These are phyloP conservation scores for Buteo buteo DNA, from an alignment of 2,113 vertebrate species.

Conservation along the genomic window DNA sequence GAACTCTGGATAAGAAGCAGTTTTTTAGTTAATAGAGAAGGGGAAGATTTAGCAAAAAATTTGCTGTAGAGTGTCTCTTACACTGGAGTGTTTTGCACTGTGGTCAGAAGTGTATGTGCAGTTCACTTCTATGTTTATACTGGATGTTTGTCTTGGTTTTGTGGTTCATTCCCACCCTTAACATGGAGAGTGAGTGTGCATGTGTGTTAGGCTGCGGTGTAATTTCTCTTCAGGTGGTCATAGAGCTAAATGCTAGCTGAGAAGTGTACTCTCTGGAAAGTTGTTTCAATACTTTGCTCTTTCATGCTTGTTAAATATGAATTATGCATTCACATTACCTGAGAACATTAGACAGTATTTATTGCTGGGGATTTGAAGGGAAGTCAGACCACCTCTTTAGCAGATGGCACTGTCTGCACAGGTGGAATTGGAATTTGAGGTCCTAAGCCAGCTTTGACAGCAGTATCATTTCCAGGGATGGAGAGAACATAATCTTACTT, in stretches of 20 bases:
- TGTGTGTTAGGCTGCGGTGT: background rate
- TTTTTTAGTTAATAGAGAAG: background rate
- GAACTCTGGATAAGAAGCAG: background rate
- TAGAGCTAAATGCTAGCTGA: background rate
- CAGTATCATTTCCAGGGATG: background rate
- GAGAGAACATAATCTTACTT: background rate
- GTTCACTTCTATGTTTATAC: background rate
- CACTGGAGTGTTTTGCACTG: background rate
- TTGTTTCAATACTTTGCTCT: background rate
- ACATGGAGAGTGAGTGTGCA: background rate
- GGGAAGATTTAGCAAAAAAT: background rate
- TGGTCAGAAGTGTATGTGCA: background rate
- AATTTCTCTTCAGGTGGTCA: background rate
- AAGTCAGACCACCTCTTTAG: background rate
- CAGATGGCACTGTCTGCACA: background rate
- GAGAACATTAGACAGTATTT: background rate
- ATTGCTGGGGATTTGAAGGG: background rate
- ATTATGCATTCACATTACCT: background rate
- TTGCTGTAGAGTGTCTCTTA: background rate
- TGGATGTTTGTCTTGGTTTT: background rate
- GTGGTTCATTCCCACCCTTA: background rate
- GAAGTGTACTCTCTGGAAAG: background rate
- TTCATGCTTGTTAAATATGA: background rate
- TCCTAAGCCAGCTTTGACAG: background rate
- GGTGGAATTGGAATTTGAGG: background rate